These are phyloP conservation scores for Ameiurus melas DNA, from an alignment of 2,113 vertebrate species.

Conservation along the genomic window DNA sequence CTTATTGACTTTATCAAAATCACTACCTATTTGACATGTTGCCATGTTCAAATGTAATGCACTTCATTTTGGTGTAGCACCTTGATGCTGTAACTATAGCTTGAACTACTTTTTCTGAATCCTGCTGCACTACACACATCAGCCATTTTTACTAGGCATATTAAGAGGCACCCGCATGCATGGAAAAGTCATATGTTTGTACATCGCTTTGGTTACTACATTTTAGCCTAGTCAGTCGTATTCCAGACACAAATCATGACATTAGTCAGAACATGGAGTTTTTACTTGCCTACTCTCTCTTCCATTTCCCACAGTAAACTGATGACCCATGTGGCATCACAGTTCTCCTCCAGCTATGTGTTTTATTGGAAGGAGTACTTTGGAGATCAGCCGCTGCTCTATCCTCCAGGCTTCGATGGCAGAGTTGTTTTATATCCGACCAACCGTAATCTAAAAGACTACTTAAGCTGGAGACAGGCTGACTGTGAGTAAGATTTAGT, in stretches of 20 bases:
- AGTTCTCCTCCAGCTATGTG: constrained; percentile 96
- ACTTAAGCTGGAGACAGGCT: constrained; percentile 96
- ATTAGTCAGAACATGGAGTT: neutral
- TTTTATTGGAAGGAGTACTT: constrained; percentile 97
- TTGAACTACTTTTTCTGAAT: no score
- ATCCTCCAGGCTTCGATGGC: constrained; percentile 94
- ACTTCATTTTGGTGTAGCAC: neutral
- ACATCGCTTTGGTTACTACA: neutral
- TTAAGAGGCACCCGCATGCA: neutral
- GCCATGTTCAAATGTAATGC: no score
- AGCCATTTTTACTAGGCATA: neutral
- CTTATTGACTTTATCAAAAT: neutral
- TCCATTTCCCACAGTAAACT: constrained; percentile 81
- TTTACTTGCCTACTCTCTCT: neutral
- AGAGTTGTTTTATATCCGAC: constrained; percentile 92
- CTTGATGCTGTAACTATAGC: neutral
- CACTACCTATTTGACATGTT: no score
- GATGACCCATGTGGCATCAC: constrained; percentile 94
- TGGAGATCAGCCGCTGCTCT: constrained; percentile 84
- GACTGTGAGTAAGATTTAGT: constrained; percentile 84
- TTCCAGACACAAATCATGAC: neutral
- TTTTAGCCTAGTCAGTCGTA: neutral
- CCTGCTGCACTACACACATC: neutral
- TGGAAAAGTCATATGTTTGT: neutral
- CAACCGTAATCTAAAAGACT: constrained; percentile 90